Evolutionary conservation across 1,140 invertebrate genomes (phyloP).

Genomic region (Penaeus chinensis): DNA sequence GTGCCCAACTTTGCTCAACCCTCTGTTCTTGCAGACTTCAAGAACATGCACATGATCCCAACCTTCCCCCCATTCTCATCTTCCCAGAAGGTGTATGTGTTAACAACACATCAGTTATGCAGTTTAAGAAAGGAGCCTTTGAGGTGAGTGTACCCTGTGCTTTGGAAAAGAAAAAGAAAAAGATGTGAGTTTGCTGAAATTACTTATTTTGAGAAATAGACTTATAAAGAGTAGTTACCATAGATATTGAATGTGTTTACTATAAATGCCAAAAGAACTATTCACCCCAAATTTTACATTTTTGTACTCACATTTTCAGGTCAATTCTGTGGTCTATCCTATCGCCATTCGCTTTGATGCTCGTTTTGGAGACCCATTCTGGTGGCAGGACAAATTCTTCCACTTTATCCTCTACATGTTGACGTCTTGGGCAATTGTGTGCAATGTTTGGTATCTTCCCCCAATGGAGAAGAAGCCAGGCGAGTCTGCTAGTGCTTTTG

Average conservation of each 20-base stretch:
- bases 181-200: neutral
- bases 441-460: slow-evolving; percentile 98
- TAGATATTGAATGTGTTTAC: neutral
- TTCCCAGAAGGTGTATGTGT: slow-evolving; percentile 99
- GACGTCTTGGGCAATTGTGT: slow-evolving; percentile 99
- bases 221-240: neutral
- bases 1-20: too few relatives aligned
- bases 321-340: slow-evolving; percentile 81
- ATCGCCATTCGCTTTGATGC: slow-evolving; percentile 91
- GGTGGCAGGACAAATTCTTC: slow-evolving; percentile 93
- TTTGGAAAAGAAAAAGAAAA: neutral
- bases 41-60: slow-evolving; percentile 90
- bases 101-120: slow-evolving; percentile 99
- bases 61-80: slow-evolving; percentile 96
- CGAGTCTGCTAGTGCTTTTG: slow-evolving; percentile 92
- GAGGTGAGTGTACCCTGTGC: slow-evolving; percentile 85
- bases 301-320: slow-evolving; percentile 16
- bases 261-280: neutral
- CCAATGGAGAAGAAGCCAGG: slow-evolving; percentile 84
- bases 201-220: neutral
- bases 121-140: slow-evolving; percentile 99
- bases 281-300: too few relatives aligned
- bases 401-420: slow-evolving; percentile 98
- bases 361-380: slow-evolving; percentile 98
- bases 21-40: slow-evolving; percentile 74